A percentile compares a stretch with the other conserved stretches of the same genome.
These are phyloP conservation scores for Drosophila ficusphila DNA, from an alignment of 1,140 invertebrate species.

Conservation along the genomic window DNA sequence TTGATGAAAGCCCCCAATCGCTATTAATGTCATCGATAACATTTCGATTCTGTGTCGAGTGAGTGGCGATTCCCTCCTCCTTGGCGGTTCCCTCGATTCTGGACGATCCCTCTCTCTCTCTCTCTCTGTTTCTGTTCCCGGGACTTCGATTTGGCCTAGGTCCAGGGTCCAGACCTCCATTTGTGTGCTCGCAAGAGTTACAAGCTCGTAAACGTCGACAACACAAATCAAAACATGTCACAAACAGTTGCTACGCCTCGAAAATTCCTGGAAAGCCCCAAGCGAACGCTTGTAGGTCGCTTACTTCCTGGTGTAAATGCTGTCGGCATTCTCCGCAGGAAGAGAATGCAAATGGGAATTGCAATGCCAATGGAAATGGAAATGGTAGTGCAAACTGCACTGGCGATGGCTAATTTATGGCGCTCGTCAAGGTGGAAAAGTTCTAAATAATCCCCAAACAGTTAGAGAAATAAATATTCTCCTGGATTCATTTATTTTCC, in stretches of 20 bases:
- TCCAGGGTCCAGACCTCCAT: not conserved
- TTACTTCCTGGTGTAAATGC: constrained; percentile 71
- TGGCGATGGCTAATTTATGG: constrained; percentile 61
- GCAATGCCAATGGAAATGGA: not conserved
- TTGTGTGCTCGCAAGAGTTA: constrained; percentile 30
- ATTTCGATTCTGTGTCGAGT: constrained; percentile 50
- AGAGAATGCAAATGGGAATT: constrained; percentile 1
- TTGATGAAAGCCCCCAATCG: constrained; percentile 79
- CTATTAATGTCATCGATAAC: constrained; percentile 83
- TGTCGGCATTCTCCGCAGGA: constrained; percentile 27
- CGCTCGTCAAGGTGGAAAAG: constrained; percentile 17
- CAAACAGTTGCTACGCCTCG: constrained; percentile 81
- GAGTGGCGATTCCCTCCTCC: constrained; percentile 32
- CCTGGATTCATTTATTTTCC: not conserved
- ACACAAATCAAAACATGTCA: constrained; percentile 83
- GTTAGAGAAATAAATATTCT: not conserved
- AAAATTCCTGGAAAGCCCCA: constrained; percentile 69
- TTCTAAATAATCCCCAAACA: not conserved
- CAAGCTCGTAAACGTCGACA: constrained; percentile 77
- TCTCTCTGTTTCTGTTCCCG: not conserved
- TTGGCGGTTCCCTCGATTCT: constrained; percentile 9
- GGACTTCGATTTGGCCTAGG: not conserved
- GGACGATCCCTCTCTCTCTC: constrained; percentile 8
- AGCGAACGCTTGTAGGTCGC: constrained; percentile 44
- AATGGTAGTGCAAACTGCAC: not conserved